phyloP scores from a whole-genome alignment of 2,797 vertebrate species.

The Pteropus rufus region DNA sequence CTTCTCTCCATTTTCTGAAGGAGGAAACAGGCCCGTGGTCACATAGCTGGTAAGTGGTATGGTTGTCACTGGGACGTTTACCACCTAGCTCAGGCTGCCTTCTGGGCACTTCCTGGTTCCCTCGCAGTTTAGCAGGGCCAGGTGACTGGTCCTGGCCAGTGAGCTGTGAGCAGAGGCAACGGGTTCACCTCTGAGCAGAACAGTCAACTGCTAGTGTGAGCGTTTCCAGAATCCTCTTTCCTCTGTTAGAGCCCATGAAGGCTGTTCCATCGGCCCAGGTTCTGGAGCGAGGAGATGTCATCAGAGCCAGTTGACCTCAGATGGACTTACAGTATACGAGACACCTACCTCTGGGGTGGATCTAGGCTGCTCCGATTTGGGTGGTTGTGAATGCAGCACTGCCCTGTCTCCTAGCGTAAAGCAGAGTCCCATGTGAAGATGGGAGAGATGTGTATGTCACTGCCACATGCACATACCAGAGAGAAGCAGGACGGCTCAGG shows the following conservation, averaged over 20 bases:
- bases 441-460: not conserved
- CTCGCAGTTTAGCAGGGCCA: not conserved
- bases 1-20: not conserved
- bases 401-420: fast-evolving
- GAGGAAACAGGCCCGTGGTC: not conserved
- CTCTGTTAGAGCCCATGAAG: not conserved
- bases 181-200: not conserved
- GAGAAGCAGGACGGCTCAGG: not conserved
- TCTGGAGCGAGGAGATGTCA: not conserved
- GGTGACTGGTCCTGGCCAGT: not conserved
- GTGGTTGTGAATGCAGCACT: fast-evolving
- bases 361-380: fast-evolving
- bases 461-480: not conserved
- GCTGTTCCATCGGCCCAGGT: not conserved
- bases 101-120: not conserved
- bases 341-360: fast-evolving
- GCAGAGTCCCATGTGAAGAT: not conserved
- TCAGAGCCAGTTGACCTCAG: fast-evolving
- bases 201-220: not conserved
- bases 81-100: not conserved
- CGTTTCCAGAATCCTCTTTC: not conserved
- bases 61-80: fast-evolving
- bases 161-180: not conserved
- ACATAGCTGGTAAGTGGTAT: not conserved
- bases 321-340: not conserved